Percentiles rank a stretch among this genome's conserved stretches.
Evolutionary conservation across 2,113 vertebrate species (phyloP).

Genomic region (Pica pica): DNA sequence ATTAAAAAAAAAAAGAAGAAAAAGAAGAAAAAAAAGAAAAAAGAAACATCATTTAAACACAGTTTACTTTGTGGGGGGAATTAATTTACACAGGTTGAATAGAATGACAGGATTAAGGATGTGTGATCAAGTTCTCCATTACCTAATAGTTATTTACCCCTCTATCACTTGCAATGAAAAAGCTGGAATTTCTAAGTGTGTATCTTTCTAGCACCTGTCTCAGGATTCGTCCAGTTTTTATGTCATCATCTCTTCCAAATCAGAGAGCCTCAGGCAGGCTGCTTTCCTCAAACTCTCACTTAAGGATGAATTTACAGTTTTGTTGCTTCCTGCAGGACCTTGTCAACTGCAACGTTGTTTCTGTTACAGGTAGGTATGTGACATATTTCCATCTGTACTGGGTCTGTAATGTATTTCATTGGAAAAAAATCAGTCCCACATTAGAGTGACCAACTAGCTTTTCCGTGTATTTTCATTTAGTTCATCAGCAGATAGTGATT

Average conservation of each 20-base stretch:
- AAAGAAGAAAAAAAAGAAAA: background rate
- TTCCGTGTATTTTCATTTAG: background rate
- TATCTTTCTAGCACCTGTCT: background rate
- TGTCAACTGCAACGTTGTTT: conserved; percentile 83
- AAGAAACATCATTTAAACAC: background rate
- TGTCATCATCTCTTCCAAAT: background rate
- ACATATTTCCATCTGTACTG: background rate
- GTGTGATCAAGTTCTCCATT: background rate
- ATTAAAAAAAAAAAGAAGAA: background rate
- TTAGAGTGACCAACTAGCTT: background rate
- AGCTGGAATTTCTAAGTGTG: background rate
- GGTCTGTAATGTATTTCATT: background rate
- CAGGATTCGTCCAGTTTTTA: background rate
- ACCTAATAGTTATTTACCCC: background rate
- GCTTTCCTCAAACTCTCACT: background rate
- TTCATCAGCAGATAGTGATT: background rate
- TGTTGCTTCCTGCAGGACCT: conserved; percentile 68
- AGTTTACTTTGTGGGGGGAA: background rate
- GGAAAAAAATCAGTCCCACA: background rate
- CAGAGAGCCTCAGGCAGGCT: background rate
- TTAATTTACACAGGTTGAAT: background rate
- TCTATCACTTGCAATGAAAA: background rate
- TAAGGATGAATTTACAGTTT: background rate
- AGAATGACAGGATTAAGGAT: background rate
- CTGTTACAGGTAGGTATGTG: conserved; percentile 77